These are phyloP conservation scores for Falco punctatus DNA, from an alignment of 2,113 vertebrate genomes.

Conservation along the genomic window DNA sequence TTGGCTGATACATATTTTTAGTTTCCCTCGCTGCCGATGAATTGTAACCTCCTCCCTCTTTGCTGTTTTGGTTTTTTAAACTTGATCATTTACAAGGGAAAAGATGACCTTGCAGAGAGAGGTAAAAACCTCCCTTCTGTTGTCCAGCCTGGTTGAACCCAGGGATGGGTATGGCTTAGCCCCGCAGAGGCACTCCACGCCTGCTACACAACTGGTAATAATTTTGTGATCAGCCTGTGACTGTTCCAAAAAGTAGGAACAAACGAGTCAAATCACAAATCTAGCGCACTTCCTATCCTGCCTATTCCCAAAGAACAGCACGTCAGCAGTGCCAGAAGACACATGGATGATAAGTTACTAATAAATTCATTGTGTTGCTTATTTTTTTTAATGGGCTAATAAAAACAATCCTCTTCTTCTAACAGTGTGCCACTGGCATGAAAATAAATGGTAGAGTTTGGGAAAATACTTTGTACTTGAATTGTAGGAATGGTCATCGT, in stretches of 20 bases:
- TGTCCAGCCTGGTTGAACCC: background rate
- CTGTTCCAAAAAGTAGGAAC: constrained; percentile 38
- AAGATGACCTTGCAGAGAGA: background rate
- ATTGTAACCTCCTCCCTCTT: background rate
- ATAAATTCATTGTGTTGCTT: constrained; percentile 61
- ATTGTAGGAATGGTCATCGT: background rate
- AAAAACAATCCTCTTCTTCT: constrained; percentile 12
- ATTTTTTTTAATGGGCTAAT: constrained; percentile 54
- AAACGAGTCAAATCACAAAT: constrained; percentile 36
- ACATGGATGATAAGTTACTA: constrained; percentile 51
- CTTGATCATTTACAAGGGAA: background rate
- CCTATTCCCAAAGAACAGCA: constrained; percentile 43
- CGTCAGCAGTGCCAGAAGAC: constrained; percentile 44
- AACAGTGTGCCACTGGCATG: background rate
- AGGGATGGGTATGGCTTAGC: background rate
- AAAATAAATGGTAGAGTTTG: background rate
- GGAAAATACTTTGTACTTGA: background rate
- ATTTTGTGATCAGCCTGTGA: constrained; percentile 10
- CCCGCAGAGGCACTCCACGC: background rate
- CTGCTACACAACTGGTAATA: background rate
- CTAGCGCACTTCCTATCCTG: constrained; percentile 10
- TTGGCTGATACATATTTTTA: background rate
- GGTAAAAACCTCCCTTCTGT: background rate
- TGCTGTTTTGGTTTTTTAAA: background rate
- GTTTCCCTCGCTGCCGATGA: background rate